phyloP scores from a whole-genome alignment of 2,797 vertebrate species.

The Lutra lutra region DNA sequence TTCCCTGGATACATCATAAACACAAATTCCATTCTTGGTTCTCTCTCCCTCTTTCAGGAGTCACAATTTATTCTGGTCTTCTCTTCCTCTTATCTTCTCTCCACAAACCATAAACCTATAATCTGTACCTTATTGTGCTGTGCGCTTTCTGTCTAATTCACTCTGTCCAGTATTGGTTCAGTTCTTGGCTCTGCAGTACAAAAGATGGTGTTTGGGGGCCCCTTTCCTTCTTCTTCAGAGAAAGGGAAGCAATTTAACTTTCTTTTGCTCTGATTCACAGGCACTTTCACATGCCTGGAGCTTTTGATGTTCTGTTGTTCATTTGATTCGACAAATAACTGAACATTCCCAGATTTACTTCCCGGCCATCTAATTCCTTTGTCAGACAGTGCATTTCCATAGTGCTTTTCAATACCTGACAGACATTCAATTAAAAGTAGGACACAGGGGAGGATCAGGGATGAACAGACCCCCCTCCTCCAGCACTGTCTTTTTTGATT shows the following conservation, averaged over 20 bases:
- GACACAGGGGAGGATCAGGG: background rate
- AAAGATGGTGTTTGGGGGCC: background rate
- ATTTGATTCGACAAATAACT: slow-evolving; percentile 58
- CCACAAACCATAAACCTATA: slow-evolving; percentile 33
- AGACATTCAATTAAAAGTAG: slow-evolving; percentile 25
- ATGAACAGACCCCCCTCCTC: background rate
- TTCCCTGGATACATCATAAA: slow-evolving; percentile 48
- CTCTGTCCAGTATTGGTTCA: background rate
- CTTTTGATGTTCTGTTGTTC: slow-evolving; percentile 48
- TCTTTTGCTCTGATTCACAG: slow-evolving; percentile 42
- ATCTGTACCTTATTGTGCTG: background rate
- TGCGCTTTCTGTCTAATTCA: slow-evolving; percentile 20
- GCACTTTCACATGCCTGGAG: background rate
- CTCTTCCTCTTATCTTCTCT: slow-evolving; percentile 62
- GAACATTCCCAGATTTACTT: slow-evolving; percentile 53
- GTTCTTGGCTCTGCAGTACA: background rate
- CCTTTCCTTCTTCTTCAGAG: slow-evolving; percentile 50
- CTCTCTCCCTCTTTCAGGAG: background rate
- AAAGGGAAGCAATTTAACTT: slow-evolving; percentile 60
- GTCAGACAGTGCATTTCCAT: slow-evolving; percentile 18
- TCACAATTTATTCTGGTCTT: slow-evolving; percentile 47
- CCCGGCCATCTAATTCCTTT: slow-evolving; percentile 2
- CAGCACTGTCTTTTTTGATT: slow-evolving; percentile 42
- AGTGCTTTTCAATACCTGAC: slow-evolving; percentile 41
- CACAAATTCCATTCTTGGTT: slow-evolving; percentile 48